These are phyloP conservation scores for Hesperophylax magnus DNA, from an alignment of 1,140 invertebrate genomes.

Conservation along the genomic window DNA sequence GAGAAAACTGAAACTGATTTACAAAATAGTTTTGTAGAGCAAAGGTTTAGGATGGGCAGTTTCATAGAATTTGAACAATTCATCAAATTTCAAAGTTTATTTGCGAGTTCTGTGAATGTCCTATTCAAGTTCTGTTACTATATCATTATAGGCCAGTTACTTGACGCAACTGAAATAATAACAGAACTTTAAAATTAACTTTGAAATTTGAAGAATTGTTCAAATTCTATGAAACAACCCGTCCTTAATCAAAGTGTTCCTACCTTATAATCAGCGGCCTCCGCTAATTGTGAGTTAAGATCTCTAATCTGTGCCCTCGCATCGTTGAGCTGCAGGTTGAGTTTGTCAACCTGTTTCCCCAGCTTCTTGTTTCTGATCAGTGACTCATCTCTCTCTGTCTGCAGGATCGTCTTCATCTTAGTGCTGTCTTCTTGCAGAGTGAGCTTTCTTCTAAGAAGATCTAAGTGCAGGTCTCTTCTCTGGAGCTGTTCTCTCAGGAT, in stretches of 20 bases:
- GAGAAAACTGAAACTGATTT: too few species aligned
- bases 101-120: too few species aligned
- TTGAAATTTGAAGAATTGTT: too few species aligned
- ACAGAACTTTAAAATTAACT: too few species aligned
- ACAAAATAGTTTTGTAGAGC: too few species aligned
- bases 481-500: constrained; percentile 90
- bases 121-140: too few species aligned
- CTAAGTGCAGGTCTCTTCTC: constrained; percentile 91
- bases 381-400: constrained; percentile 84
- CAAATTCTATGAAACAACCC: too few species aligned
- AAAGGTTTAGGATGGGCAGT: too few species aligned
- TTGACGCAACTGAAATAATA: too few species aligned
- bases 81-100: too few species aligned
- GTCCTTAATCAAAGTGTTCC: constrained; percentile 10
- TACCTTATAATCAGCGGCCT: constrained; percentile 88
- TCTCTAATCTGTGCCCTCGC: constrained; percentile 80
- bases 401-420: constrained; percentile 76
- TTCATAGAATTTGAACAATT: too few species aligned
- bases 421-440: constrained; percentile 84
- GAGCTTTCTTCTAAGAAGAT: constrained; percentile 88
- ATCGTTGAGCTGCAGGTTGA: constrained; percentile 81
- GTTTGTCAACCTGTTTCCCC: constrained; percentile 81
- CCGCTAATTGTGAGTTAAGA: constrained; percentile 83
- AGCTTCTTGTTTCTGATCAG: constrained; percentile 81
- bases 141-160: too few species aligned